Conservation (phyloP, 1,140 invertebrate species). For the Drosophila simulans region DNA sequence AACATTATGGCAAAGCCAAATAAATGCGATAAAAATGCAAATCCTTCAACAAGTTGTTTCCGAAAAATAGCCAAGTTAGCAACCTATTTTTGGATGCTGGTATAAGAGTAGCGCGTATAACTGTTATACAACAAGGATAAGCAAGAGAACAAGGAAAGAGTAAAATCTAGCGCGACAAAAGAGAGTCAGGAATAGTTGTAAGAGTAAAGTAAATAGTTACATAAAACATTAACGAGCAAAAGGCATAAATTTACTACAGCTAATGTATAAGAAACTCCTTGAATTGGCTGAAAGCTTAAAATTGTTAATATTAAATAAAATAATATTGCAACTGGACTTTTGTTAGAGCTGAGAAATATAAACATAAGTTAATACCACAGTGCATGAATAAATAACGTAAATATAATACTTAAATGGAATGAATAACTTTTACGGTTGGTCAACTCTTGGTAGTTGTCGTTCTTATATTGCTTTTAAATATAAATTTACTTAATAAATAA, state of each 20-base stretch:
- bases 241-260: not conserved
- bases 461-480: no score
- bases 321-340: not conserved
- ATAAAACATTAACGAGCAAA: slow-evolving; percentile 27
- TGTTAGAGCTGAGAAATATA: not conserved
- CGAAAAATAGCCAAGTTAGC: slow-evolving; percentile 53
- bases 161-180: not conserved
- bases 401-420: no score
- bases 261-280: not conserved
- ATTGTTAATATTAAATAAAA: not conserved
- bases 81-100: slow-evolving; percentile 14
- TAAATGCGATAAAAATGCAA: slow-evolving; percentile 23
- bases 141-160: slow-evolving; percentile 2
- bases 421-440: no score
- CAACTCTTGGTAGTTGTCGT: no score
- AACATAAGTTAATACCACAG: not conserved
- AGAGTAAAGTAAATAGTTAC: slow-evolving; percentile 41
- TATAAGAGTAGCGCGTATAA: slow-evolving; percentile 34
- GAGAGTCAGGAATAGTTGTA: not conserved
- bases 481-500: no score
- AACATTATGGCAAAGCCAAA: slow-evolving; percentile 26
- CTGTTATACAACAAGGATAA: slow-evolving; percentile 32
- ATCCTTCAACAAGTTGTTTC: slow-evolving; percentile 67
- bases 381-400: no score
- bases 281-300: not conserved